Percentiles rank a stretch among this genome's conserved stretches.
phyloP scores from a whole-genome alignment of 2,888 invertebrate species.

The Acrobasis consociella region DNA sequence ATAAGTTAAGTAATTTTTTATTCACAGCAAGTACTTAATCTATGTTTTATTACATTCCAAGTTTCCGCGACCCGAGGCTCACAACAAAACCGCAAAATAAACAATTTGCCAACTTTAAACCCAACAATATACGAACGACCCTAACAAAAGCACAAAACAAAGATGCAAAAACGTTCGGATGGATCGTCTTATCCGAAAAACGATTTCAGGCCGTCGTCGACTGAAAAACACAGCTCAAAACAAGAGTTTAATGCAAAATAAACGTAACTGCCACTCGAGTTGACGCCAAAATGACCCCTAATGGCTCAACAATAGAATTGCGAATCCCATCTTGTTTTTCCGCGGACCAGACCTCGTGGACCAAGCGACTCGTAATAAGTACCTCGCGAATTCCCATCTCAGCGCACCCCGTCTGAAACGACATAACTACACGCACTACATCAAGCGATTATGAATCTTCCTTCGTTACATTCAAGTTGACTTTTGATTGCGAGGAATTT shows the following conservation, averaged over 20 bases:
- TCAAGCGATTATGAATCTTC: slow-evolving; percentile 55
- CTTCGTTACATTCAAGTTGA: slow-evolving; percentile 41
- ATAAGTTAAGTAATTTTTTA: too few species aligned
- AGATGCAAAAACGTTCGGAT: slow-evolving; percentile 48
- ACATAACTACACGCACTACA: slow-evolving; percentile 41
- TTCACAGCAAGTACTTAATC: too few species aligned
- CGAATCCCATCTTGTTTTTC: slow-evolving; percentile 37
- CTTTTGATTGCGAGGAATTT: slow-evolving; percentile 45
- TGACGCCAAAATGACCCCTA: slow-evolving; percentile 43
- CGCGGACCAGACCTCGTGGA: slow-evolving; percentile 36
- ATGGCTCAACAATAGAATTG: slow-evolving; percentile 41
- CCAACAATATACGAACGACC: slow-evolving; percentile 32
- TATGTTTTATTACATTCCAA: too few species aligned
- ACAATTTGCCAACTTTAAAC: slow-evolving; percentile 17
- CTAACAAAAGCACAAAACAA: slow-evolving; percentile 43
- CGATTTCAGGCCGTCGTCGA: slow-evolving; percentile 47
- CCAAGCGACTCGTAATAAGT: slow-evolving; percentile 46
- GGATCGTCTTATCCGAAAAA: slow-evolving; percentile 55
- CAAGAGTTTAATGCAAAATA: slow-evolving; percentile 27
- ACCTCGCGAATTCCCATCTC: slow-evolving; percentile 47
- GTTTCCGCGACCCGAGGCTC: not conserved
- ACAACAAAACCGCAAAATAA: slow-evolving; percentile 17
- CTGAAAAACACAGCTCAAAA: slow-evolving; percentile 33
- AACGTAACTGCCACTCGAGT: slow-evolving; percentile 33
- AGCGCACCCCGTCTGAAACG: slow-evolving; percentile 43